These are phyloP conservation scores for Laticauda colubrina DNA, from an alignment of 2,113 vertebrate species.

Conservation along the genomic window DNA sequence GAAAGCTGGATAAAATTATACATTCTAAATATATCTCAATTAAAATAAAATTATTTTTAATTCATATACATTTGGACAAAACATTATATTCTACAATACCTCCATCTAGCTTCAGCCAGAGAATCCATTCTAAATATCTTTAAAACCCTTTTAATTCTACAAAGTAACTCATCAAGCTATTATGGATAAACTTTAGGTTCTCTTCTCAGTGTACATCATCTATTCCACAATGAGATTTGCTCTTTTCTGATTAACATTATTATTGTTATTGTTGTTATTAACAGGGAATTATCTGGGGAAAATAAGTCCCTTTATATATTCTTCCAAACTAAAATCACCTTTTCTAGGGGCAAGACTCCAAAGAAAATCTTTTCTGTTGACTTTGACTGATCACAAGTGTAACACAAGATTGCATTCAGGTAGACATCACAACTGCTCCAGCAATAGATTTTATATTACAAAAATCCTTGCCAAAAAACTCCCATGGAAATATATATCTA, in stretches of 20 bases:
- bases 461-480: not conserved
- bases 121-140: slow-evolving; percentile 40
- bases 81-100: slow-evolving; percentile 31
- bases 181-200: slow-evolving; percentile 1
- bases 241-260: slow-evolving; percentile 37
- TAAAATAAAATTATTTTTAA: slow-evolving; percentile 39
- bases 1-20: slow-evolving; percentile 62
- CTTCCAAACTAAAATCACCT: slow-evolving; percentile 54
- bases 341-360: slow-evolving; percentile 59
- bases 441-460: slow-evolving; percentile 31
- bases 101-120: slow-evolving; percentile 47
- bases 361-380: slow-evolving; percentile 55
- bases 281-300: slow-evolving; percentile 40
- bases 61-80: slow-evolving; percentile 50
- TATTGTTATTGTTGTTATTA: slow-evolving; percentile 31
- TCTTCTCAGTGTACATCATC: slow-evolving; percentile 5
- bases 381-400: slow-evolving; percentile 53
- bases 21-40: slow-evolving; percentile 61
- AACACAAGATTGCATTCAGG: slow-evolving; percentile 46
- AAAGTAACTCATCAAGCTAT: slow-evolving; percentile 43
- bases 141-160: slow-evolving; percentile 53
- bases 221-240: slow-evolving; percentile 51
- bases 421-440: slow-evolving; percentile 43
- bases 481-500: not conserved
- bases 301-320: slow-evolving; percentile 55